Conservation (phyloP, 2,888 invertebrate species). For the Agrochola litura region DNA sequence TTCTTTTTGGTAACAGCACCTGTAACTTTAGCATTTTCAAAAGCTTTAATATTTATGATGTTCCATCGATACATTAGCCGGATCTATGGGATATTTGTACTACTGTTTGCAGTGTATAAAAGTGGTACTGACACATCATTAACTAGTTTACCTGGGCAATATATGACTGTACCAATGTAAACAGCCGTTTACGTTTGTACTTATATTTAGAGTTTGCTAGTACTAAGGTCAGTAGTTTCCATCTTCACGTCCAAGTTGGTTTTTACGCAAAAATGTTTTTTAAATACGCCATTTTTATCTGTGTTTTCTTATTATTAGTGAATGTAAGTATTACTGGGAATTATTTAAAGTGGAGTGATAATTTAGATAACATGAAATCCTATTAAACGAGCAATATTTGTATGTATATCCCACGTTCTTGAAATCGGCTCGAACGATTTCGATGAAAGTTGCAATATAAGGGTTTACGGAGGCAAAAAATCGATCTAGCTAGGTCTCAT, state of each 20-base stretch:
- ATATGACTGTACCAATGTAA: constrained; percentile 61
- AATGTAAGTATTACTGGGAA: constrained; percentile 69
- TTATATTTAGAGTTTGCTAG: constrained; percentile 59
- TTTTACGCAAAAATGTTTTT: constrained; percentile 62
- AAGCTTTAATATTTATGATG: too few species aligned
- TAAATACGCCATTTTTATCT: constrained; percentile 63
- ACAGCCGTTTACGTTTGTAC: constrained; percentile 46
- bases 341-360: background rate
- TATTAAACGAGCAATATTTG: too few species aligned
- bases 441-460: too few species aligned
- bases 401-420: too few species aligned
- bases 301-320: constrained; percentile 64
- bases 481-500: too few species aligned
- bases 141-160: constrained; percentile 29
- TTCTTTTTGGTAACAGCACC: too few species aligned
- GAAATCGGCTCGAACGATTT: too few species aligned
- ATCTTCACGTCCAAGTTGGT: constrained; percentile 43
- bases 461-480: too few species aligned
- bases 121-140: constrained; percentile 5
- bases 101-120: constrained; percentile 3
- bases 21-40: too few species aligned
- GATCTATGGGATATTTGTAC: constrained; percentile 5
- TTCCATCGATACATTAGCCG: background rate
- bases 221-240: constrained; percentile 54
- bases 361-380: background rate